These are phyloP conservation scores for Pelobates fuscus DNA, from an alignment of 2,113 vertebrate species.

Conservation along the genomic window DNA sequence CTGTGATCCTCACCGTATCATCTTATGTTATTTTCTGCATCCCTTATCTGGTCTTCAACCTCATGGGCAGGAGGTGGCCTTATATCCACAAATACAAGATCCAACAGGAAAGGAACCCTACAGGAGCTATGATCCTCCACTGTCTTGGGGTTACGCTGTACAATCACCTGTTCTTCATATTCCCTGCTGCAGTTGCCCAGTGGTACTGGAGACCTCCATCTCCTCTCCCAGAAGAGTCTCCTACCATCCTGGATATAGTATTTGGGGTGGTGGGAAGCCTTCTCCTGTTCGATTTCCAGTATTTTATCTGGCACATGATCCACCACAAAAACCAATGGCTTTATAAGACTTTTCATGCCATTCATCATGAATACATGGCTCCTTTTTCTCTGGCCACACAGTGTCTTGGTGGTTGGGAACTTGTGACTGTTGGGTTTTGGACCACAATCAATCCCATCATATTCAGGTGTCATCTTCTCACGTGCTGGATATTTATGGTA, in stretches of 20 bases:
- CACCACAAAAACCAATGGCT: constrained; percentile 59
- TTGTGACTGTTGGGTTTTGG: constrained; percentile 69
- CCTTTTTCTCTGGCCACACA: constrained; percentile 71
- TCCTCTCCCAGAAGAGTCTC: constrained; percentile 64
- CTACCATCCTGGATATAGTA: constrained; percentile 61
- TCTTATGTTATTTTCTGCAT: constrained; percentile 69
- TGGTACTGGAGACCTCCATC: constrained; percentile 71
- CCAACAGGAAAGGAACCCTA: constrained; percentile 60
- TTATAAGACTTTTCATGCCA: constrained; percentile 63
- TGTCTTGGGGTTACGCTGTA: constrained; percentile 67
- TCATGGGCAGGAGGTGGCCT: constrained; percentile 62
- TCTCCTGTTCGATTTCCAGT: constrained; percentile 73
- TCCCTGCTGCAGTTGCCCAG: constrained; percentile 68
- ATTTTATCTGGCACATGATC: constrained; percentile 70
- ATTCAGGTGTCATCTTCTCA: constrained; percentile 71
- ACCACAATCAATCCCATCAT: constrained; percentile 60
- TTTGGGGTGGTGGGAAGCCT: constrained; percentile 63
- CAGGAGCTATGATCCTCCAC: constrained; percentile 60
- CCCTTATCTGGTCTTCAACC: constrained; percentile 65
- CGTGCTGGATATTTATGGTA: constrained; percentile 69
- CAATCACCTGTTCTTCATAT: constrained; percentile 69
- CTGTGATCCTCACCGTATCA: constrained; percentile 64
- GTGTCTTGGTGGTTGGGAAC: constrained; percentile 65
- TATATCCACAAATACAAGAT: constrained; percentile 67
- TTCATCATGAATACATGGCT: constrained; percentile 66